Evolutionary conservation across 2,888 invertebrate species (phyloP), one percentile per base, ranked within the genome.

Genomic region (Papilio gigon): DNA sequence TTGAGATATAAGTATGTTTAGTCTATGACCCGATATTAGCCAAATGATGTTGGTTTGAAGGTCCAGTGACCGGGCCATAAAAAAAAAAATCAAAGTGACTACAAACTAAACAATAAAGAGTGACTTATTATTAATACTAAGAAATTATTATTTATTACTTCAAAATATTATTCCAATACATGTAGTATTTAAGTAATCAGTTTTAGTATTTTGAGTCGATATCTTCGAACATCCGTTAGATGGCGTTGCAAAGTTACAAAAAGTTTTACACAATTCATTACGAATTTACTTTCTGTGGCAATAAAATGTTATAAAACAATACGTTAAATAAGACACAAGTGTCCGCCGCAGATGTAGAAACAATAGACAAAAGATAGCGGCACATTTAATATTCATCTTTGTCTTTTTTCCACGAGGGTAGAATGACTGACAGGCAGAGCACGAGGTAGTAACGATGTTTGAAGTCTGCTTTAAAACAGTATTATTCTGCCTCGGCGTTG

Each of bases 361-460:
- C 64, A 65, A 69, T 65, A 59, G 68, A 27, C 50, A 27, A 40
- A 40, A 69, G 68, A 69, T 69, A 69, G 68, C 68, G 68, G 65
- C 65, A 33, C 33, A 60, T 68, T 69, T 69, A 69, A 65, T 65
- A 69, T 69, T 69, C 68, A 65, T 69, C 60, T 65, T 47, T 47
- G 47, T 47, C 22, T 47, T 22, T 3, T 22, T 47, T 47, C 22
- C 47, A 47, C 47, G 11, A 47, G 47, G 47, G 47, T 4, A 47
- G 22, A 47, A 47, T 47, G 11, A 4, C 17, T 17, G 2, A 17
- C 22, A 11, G 5, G 3, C 44, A 47, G 44, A 47, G 11, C n/a
- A 47, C 4, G 6, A 44, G 0, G 20, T 9, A 44, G 44, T 0
- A n/a, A n/a, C n/a, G n/a, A n/a, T n/a, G n/a, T n/a, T n/a, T n/a